Evolutionary conservation across 2,888 invertebrate species (phyloP), one percentile per base, ranked within the genome.

Genomic region (Drosophila fungiperda): DNA sequence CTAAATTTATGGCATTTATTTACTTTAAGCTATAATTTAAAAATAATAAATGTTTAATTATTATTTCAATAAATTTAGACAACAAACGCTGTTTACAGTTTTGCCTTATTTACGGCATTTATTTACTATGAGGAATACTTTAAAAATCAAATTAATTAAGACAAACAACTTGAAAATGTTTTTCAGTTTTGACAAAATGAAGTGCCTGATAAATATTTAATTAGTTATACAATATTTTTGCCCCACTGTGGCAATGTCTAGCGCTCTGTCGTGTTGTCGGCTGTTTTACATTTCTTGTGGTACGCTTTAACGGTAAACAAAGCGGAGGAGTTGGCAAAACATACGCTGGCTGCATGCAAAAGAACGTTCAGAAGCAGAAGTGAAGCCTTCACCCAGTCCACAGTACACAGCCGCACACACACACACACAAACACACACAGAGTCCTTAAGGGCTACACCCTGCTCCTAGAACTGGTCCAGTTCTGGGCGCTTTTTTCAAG

Each of bases 291-390:
- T 60, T 64, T 58, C 20, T 57, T 38, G 73, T 64, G 74, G 79
- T 65, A 69, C 65, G 59, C 55, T 79, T 70, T 60, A 59, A 77
- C 73, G 75, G 83, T 87, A 82, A 84, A 84, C 87, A 89, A 84
- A 71, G 69, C 67, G 60, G 58, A 82, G 73, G 73, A 76, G 79
- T 87, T 88, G 85, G 80, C 83, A 68, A 73, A 85, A 89, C 90
- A 89, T 82, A 85, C 75, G 88, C 63, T 69, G 55, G 61, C 17
- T 73, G 84, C 84, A 88, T 70, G 80, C 72, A 45, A 77, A 87
- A 42, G 73, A 70, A 84, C 72, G 78, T 85, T 78, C 64, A 81
- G 73, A 73, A 81, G 71, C 75, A 53, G 78, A 62, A 57, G 69
- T 60, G 55, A 53, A 15, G 35, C 20, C 67, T 36, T 57, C 29